Evolutionary conservation across 1,140 invertebrate genomes (phyloP).

Genomic region (Psilanteris sp.): DNA sequence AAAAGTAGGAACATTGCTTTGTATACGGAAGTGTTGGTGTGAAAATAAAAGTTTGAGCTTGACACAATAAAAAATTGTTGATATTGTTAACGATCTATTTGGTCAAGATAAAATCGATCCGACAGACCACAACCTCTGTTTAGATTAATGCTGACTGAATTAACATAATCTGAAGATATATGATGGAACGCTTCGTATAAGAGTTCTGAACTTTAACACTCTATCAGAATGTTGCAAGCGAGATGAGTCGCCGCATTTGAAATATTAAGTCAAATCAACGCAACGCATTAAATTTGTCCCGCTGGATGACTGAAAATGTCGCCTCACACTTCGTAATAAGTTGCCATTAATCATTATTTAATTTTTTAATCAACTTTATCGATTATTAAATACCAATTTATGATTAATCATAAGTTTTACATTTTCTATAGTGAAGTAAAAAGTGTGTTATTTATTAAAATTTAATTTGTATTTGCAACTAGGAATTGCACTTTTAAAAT

Average conservation of each 20-base stretch:
- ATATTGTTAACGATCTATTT: no score
- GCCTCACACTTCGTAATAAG: background rate
- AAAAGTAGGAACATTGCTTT: no score
- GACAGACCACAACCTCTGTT: no score
- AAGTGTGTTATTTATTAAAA: no score
- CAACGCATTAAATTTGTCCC: conserved; percentile 29
- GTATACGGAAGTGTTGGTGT: no score
- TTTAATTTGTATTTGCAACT: no score
- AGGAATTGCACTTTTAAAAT: no score
- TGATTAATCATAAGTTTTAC: conserved; percentile 2
- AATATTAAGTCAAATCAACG: conserved; percentile 20
- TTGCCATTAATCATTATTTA: conserved; percentile 17
- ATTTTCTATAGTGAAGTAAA: no score
- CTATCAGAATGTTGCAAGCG: conserved; percentile 18
- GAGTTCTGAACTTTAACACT: conserved; percentile 42
- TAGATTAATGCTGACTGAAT: no score
- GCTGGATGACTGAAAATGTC: conserved; percentile 4
- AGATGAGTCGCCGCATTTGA: conserved; percentile 15
- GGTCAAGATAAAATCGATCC: no score
- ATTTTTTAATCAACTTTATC: background rate
- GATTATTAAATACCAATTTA: conserved; percentile 7
- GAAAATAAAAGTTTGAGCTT: no score
- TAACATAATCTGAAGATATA: conserved; percentile 24
- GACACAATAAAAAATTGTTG: no score
- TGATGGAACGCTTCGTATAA: conserved; percentile 3